Conservation (phyloP, 1,140 invertebrate species). For the Drosophila insularis region DNA sequence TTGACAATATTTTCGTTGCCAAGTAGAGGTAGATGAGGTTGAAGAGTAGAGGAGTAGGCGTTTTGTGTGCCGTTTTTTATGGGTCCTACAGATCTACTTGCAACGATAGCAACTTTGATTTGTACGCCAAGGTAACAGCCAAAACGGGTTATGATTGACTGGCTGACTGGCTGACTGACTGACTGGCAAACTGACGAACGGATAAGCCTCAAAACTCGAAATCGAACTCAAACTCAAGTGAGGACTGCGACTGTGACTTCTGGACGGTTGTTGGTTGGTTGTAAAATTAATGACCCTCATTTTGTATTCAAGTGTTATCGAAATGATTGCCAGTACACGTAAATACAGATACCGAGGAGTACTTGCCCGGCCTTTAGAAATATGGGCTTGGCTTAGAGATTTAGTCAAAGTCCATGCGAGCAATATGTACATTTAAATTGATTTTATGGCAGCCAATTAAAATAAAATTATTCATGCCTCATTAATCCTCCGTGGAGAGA, state of each 20-base stretch:
- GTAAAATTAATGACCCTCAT: conserved; percentile 81
- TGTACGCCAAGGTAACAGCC: conserved; percentile 65
- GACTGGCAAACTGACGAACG: conserved; percentile 58
- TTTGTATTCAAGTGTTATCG: conserved; percentile 81
- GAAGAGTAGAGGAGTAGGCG: conserved; percentile 35
- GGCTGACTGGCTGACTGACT: conserved; percentile 54
- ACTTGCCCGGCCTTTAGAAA: conserved; percentile 42
- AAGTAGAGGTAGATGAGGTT: too few species aligned
- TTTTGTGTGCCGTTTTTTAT: conserved; percentile 54
- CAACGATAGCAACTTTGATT: conserved; percentile 77
- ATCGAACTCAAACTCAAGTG: conserved; percentile 16
- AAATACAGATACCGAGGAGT: conserved; percentile 33
- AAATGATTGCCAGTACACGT: conserved; percentile 74
- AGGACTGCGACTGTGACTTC: conserved; percentile 17
- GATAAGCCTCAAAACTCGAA: conserved; percentile 48
- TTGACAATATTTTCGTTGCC: conserved; percentile 58
- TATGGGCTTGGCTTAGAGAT: conserved; percentile 64
- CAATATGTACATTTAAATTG: conserved; percentile 32
- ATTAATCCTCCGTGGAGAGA: conserved; percentile 40
- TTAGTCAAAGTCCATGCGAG: conserved; percentile 31
- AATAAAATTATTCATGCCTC: conserved; percentile 58
- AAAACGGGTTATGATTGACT: conserved; percentile 78
- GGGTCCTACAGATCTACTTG: conserved; percentile 71
- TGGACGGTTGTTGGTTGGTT: conserved; percentile 49
- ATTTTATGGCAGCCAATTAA: conserved; percentile 66